phyloP scores from a whole-genome alignment of 2,797 vertebrate species.

The Lagorchestes hirsutus region DNA sequence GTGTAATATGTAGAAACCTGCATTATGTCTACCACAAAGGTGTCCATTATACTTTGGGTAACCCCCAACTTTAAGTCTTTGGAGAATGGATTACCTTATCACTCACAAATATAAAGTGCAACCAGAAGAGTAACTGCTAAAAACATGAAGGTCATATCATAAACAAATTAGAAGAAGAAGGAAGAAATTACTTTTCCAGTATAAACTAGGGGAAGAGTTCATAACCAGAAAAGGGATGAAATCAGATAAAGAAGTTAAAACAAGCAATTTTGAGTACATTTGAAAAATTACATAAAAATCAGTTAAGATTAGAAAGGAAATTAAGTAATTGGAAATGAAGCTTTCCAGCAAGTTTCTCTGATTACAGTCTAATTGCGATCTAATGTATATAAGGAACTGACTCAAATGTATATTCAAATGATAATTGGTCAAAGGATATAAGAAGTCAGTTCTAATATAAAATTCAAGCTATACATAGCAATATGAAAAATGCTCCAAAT shows the following conservation, averaged over 20 bases:
- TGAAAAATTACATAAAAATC: not conserved
- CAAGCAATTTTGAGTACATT: not conserved
- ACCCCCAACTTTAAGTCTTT: not conserved
- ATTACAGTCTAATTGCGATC: not conserved
- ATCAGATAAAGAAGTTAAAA: not conserved
- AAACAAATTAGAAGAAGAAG: not conserved
- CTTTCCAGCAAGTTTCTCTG: not conserved
- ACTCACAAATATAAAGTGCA: not conserved
- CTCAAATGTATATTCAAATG: not conserved
- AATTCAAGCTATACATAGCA: not conserved
- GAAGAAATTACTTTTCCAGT: not conserved
- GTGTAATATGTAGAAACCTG: not conserved
- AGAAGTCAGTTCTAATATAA: not conserved
- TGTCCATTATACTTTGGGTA: not conserved
- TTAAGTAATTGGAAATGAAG: not conserved
- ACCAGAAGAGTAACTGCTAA: not conserved
- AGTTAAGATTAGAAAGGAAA: not conserved
- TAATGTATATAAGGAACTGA: not conserved
- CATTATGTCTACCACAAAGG: not conserved
- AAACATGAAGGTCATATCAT: not conserved
- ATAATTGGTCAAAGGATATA: not conserved
- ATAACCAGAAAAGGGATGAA: not conserved
- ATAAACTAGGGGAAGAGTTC: not conserved
- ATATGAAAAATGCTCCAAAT: not conserved
- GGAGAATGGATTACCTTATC: not conserved